Conservation (phyloP, 2,888 invertebrate genomes). For the Lycophotia porphyrea region DNA sequence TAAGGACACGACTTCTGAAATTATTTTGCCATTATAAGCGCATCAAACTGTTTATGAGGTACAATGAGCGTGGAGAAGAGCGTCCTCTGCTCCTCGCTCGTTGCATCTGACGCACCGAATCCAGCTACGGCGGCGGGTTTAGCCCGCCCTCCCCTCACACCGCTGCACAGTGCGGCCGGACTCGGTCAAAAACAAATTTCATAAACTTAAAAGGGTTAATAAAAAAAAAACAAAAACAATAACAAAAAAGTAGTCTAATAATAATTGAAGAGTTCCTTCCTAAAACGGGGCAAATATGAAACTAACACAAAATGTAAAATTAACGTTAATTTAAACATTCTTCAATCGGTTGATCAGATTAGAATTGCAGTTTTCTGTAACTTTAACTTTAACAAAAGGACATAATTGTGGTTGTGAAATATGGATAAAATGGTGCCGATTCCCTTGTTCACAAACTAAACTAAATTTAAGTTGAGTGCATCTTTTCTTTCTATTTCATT, state of each 20-base stretch:
- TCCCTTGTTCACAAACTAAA: too few species aligned
- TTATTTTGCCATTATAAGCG: not conserved
- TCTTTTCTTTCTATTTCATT: too few species aligned
- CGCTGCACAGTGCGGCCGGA: too few species aligned
- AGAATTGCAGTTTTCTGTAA: too few species aligned
- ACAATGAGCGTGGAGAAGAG: slow-evolving; percentile 4
- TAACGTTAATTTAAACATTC: not conserved
- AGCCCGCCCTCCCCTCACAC: not conserved
- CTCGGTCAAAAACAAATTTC: not conserved
- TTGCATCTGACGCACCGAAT: not conserved
- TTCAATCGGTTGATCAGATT: not conserved
- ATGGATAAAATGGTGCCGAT: too few species aligned
- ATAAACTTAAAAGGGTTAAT: not conserved
- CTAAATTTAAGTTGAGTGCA: too few species aligned
- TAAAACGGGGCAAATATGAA: not conserved
- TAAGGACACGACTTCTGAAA: not conserved
- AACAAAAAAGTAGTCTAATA: too few species aligned
- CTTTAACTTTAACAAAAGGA: too few species aligned
- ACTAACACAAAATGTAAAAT: not conserved
- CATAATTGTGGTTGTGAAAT: too few species aligned
- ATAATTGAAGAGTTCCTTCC: not conserved
- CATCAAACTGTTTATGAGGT: not conserved
- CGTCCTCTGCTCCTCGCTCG: not conserved
- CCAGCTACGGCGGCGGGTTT: not conserved
- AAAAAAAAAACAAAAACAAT: too few species aligned